Evolutionary conservation across 2,888 invertebrate species (phyloP), one percentile per base, ranked within the genome.

Genomic region (Acleris cristana): DNA sequence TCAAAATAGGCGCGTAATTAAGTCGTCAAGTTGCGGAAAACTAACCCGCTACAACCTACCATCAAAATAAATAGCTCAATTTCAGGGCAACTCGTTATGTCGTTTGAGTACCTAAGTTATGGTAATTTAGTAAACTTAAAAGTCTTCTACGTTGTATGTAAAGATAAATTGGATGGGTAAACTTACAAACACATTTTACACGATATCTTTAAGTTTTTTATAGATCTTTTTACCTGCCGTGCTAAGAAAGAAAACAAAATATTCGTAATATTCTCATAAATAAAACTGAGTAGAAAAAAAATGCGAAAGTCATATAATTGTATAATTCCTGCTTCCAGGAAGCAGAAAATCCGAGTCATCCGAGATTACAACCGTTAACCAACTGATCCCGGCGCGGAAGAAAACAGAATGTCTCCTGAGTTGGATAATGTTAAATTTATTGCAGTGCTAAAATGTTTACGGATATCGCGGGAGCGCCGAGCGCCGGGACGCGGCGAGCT

Each of bases 381-480:
- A 87, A 92, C 90, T 89, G 90, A 90, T 91, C 89, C 87, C 88
- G 82, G 84, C 75, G 82, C 82, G 86, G 88, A 90, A 89, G 89
- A 89, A 90, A 91, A 88, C 90, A 89, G 88, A 90, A 90, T 89
- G 90, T 89, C 89, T 89, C 86, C 86, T 81, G 86, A 89, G 84
- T 89, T 88, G 89, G 90, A 90, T 90, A 90, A 90, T 90, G 90
- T 88, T 86, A 89, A 91, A 92, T 92, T 92, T 91, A 92, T 92
- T 88, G 89, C 89, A 89, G 88, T 82, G 91, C 90, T 92, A 91
- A 92, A 92, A 91, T 92, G 91, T 92, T 92, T 91, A 91, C 90
- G 90, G 89, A 90, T 91, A 91, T 88, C 88, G 85, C 84, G 86
- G 82, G 87, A 85, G 82, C 85, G 81, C 83, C 48, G 85, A 79